Evolutionary conservation across 1,140 invertebrate genomes (phyloP), one percentile per base, ranked within the genome.

Genomic region (Holcopasites calliopsidis): DNA sequence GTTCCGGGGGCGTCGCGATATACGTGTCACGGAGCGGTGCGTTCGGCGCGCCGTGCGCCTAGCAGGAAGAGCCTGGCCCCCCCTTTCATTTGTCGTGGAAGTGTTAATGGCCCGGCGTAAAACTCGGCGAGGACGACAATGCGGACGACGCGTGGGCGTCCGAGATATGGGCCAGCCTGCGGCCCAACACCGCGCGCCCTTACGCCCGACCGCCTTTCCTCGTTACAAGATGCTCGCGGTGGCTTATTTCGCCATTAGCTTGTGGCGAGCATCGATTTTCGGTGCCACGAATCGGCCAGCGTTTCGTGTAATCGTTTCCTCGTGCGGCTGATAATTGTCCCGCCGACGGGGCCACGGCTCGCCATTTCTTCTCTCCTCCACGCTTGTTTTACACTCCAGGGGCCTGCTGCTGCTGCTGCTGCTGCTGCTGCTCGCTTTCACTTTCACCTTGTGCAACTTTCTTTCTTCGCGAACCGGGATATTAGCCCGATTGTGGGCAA

Each of bases 41-140:
- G 58, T 76, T 74, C 47, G 76, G 60, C 79, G 68, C 80, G 64
- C 75, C 21, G 69, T 65, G 71, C 77, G n/a, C 44, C 44, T 75
- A 80, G 78, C 79, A 64, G 65, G 77, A 55, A 80, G 77, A 85
- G 76, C 73, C n/a, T 69, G 76, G 71, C 75, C 73, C 78, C 47
- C 47, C 47, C 74, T 80, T 86, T 85, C 85, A 86, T 87, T 88
- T 86, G 86, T 87, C 85, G 79, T 80, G 73, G 78, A 86, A 88
- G 86, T 87, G 87, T 87, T 88, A 88, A 89, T 88, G 80, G 84
- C 79, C 80, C 11, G 83, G 50, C 78, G 83, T 88, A 87, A 87
- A 86, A 86, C 74, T 80, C 75, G 40, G 49, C 77, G 79, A n/a
- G n/a, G n/a, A 84, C 80, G 83, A 87, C 85, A 87, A 88, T 87